Evolutionary conservation across 2,113 vertebrate species (phyloP).

Genomic region (Rhinolophus sinicus): DNA sequence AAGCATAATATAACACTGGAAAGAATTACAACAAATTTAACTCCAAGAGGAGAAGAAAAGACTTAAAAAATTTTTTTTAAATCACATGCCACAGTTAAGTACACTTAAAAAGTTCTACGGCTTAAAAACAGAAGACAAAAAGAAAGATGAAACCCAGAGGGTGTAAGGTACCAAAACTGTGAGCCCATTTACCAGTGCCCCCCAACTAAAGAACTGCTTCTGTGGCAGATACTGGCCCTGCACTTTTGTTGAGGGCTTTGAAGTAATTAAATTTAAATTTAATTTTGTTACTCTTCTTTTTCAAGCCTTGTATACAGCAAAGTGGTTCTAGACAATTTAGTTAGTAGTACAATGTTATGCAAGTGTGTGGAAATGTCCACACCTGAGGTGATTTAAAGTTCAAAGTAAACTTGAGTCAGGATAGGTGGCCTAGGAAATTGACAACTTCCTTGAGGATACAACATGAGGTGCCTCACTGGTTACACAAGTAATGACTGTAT

Average conservation of each 20-base stretch:
- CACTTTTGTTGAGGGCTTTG: not conserved
- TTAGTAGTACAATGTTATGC: not conserved
- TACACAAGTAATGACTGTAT: too few species aligned
- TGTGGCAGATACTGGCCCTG: not conserved
- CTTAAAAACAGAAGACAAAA: not conserved
- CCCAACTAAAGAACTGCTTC: not conserved
- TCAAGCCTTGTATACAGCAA: not conserved
- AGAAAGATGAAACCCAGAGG: not conserved
- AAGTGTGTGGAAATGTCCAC: not conserved
- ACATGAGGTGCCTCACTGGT: too few species aligned
- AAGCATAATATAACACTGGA: not conserved
- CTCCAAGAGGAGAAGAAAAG: not conserved
- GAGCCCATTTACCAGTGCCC: not conserved
- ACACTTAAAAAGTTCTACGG: not conserved
- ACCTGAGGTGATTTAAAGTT: slow-evolving; percentile 40
- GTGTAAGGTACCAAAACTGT: not conserved
- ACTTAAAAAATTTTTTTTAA: not conserved
- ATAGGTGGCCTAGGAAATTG: too few species aligned
- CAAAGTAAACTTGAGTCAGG: not conserved
- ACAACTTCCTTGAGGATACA: too few species aligned
- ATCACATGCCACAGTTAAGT: slow-evolving; percentile 1
- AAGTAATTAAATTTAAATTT: slow-evolving; percentile 24
- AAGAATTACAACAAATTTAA: slow-evolving; percentile 27
- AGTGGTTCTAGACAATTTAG: not conserved
- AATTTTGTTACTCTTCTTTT: slow-evolving; percentile 27